Percentiles rank a stretch among this genome's conserved stretches.
phyloP scores from a whole-genome alignment of 2,888 invertebrate genomes.

The Diarsia dahlii region DNA sequence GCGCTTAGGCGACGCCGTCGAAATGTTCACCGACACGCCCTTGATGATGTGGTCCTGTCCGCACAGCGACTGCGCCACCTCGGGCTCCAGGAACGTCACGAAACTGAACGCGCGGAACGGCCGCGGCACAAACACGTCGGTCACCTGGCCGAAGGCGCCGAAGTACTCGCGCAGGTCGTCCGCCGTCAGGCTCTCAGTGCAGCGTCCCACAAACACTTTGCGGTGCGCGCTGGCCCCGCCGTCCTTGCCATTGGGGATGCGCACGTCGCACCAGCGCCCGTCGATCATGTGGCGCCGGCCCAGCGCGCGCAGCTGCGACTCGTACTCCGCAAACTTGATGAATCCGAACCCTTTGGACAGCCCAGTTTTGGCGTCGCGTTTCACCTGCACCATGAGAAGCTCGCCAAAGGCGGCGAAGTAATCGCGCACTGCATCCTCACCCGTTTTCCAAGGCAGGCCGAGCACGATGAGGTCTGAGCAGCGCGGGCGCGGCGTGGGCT shows the following conservation, averaged over 20 bases:
- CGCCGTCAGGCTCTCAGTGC: conserved; percentile 94
- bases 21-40: conserved; percentile 96
- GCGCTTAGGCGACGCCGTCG: conserved; percentile 96
- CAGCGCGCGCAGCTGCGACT: conserved; percentile 92
- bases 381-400: conserved; percentile 91
- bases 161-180: conserved; percentile 95
- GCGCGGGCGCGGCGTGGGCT: conserved; percentile 88
- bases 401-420: conserved; percentile 93
- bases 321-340: conserved; percentile 92
- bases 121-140: conserved; percentile 96
- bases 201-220: conserved; percentile 96
- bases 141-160: conserved; percentile 95
- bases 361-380: conserved; percentile 91
- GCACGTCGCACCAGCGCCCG: conserved; percentile 94
- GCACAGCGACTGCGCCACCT: conserved; percentile 94
- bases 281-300: conserved; percentile 93
- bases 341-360: conserved; percentile 94
- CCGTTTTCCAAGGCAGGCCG: conserved; percentile 94
- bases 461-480: conserved; percentile 95
- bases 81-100: conserved; percentile 95
- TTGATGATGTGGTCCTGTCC: conserved; percentile 96
- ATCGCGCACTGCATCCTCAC: conserved; percentile 93
- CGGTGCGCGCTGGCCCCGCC: conserved; percentile 92
- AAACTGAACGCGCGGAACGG: conserved; percentile 96
- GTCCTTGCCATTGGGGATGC: conserved; percentile 93